Conservation (phyloP, 2,113 vertebrate species). For the Pachyramphus minor region DNA sequence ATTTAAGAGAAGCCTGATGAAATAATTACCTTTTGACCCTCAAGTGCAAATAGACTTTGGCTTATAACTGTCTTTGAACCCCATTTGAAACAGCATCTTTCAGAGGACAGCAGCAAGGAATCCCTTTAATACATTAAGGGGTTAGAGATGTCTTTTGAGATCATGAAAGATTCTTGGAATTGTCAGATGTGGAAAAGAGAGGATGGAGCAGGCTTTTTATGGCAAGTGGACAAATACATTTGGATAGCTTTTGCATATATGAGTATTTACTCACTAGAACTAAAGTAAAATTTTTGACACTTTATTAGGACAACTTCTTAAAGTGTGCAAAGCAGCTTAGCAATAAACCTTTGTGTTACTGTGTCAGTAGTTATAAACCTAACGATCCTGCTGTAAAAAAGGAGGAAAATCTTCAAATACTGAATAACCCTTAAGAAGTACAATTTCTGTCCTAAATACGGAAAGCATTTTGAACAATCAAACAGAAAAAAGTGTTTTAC, state of each 20-base stretch:
- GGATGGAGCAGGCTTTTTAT: background rate
- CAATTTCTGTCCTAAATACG: background rate
- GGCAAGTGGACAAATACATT: background rate
- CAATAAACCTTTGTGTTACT: background rate
- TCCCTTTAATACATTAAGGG: background rate
- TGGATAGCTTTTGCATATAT: background rate
- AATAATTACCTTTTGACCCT: background rate
- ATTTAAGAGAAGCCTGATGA: background rate
- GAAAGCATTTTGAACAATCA: background rate
- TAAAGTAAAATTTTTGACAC: background rate
- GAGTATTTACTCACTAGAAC: background rate
- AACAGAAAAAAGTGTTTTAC: constrained; percentile 61
- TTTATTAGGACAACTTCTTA: background rate
- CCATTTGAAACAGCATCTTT: background rate
- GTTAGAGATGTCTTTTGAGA: constrained; percentile 6
- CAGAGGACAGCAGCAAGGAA: background rate
- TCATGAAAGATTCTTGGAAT: background rate
- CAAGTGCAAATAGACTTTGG: background rate
- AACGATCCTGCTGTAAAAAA: background rate
- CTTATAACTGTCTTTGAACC: background rate
- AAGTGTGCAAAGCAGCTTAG: background rate
- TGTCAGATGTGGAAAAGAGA: background rate
- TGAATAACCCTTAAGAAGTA: background rate
- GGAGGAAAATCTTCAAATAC: background rate
- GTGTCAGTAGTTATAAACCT: background rate